Evolutionary conservation across 92 coral and sea anemone genomes (phyloP).

Genomic region (Parazoanthus swiftii): DNA sequence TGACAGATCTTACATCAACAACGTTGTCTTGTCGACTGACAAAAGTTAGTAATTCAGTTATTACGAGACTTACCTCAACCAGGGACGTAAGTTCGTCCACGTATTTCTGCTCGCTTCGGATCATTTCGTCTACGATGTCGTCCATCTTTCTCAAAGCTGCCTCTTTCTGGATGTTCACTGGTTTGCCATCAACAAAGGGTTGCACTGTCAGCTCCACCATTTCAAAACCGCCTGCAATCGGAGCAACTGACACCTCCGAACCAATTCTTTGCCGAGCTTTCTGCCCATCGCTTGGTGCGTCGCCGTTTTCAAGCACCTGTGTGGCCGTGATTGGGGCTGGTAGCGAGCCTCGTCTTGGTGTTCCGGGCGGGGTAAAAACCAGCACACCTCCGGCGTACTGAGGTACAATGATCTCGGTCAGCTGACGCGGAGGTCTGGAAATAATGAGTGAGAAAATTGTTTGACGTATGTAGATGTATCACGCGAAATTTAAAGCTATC

Average conservation of each 20-base stretch:
- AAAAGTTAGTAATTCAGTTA: not conserved
- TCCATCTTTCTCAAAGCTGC: slow-evolving; percentile 65
- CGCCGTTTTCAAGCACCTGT: slow-evolving; percentile 51
- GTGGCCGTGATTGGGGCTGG: slow-evolving; percentile 46
- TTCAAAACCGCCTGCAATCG: slow-evolving; percentile 62
- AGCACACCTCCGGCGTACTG: slow-evolving; percentile 87
- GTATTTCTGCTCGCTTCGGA: slow-evolving; percentile 83
- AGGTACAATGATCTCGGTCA: slow-evolving; percentile 73
- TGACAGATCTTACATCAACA: not conserved
- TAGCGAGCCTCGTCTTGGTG: slow-evolving; percentile 63
- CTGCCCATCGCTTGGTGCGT: slow-evolving; percentile 35
- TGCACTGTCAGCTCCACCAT: slow-evolving; percentile 80
- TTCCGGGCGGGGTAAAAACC: slow-evolving; percentile 80
- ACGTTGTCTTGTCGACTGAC: not conserved
- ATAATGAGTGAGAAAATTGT: not conserved
- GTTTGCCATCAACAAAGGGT: slow-evolving; percentile 70
- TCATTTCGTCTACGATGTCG: slow-evolving; percentile 67
- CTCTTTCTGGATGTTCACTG: slow-evolving; percentile 49
- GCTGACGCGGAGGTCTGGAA: slow-evolving; percentile 47
- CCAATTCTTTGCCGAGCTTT: slow-evolving; percentile 41
- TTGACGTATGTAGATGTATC: not conserved
- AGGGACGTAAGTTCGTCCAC: slow-evolving; percentile 73
- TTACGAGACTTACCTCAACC: slow-evolving; percentile 66
- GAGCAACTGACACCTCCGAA: slow-evolving; percentile 59
- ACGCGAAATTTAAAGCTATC: too few species aligned